These are phyloP conservation scores for Grallaria varia DNA, from an alignment of 2,113 vertebrate genomes.

Conservation along the genomic window DNA sequence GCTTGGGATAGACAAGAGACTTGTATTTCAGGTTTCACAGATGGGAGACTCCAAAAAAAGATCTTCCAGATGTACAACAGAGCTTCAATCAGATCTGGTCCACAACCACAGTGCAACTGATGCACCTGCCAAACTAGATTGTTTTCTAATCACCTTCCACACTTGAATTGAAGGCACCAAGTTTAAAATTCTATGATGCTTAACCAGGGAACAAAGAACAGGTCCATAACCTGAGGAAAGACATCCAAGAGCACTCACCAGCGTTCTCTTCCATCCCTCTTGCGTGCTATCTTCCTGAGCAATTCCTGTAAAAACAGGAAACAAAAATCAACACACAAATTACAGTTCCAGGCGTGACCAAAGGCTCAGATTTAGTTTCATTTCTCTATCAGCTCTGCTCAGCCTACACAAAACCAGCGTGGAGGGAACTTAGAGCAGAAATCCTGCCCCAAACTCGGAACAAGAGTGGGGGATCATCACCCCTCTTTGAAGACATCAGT, in stretches of 20 bases:
- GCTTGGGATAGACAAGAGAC: background rate
- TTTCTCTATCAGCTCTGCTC: background rate
- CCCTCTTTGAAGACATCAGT: background rate
- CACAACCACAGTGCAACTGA: background rate
- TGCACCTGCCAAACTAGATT: background rate
- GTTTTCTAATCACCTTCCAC: background rate
- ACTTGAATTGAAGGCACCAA: background rate
- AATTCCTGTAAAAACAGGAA: conserved; percentile 19
- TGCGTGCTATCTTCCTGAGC: background rate
- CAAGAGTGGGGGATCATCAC: background rate
- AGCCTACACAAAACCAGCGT: background rate
- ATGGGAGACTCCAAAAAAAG: background rate
- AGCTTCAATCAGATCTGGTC: background rate
- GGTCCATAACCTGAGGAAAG: background rate
- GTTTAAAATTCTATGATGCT: background rate
- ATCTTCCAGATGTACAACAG: background rate
- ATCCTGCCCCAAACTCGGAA: background rate
- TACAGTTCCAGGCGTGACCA: background rate
- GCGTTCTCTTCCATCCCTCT: conserved; percentile 48
- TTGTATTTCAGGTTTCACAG: background rate
- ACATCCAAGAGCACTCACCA: background rate
- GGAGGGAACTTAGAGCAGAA: background rate
- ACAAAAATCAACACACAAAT: background rate
- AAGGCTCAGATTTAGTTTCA: background rate
- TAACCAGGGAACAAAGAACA: background rate